A percentile compares a stretch with the other conserved stretches of the same genome.
phyloP scores from a whole-genome alignment of 2,113 vertebrate genomes.

The Atractosteus spatula region DNA sequence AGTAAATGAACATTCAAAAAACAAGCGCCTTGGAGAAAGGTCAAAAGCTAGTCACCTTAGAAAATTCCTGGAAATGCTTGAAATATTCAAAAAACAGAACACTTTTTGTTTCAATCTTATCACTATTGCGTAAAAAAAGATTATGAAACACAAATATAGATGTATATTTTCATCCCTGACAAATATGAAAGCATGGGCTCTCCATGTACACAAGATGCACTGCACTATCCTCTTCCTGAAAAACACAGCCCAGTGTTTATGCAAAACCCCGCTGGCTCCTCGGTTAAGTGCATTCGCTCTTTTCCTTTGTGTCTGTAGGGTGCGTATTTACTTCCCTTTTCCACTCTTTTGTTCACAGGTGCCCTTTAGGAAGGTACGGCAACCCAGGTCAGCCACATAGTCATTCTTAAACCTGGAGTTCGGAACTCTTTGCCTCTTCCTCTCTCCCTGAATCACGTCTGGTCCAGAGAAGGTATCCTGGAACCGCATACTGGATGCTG shows the following conservation, averaged over 20 bases:
- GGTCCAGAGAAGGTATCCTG: slow-evolving; percentile 69
- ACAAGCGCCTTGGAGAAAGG: background rate
- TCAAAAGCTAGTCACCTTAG: background rate
- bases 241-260: background rate
- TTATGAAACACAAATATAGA: slow-evolving; percentile 1
- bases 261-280: no score
- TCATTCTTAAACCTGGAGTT: slow-evolving; percentile 73
- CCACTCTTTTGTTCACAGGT: slow-evolving; percentile 54
- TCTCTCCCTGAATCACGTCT: slow-evolving; percentile 59
- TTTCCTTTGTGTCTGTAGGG: no score
- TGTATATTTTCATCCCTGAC: background rate
- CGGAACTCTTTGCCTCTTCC: slow-evolving; percentile 69
- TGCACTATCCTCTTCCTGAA: background rate
- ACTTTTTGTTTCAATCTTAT: background rate
- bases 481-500: slow-evolving; percentile 75
- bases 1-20: background rate
- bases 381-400: slow-evolving; percentile 71
- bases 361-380: slow-evolving; percentile 58
- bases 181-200: no score
- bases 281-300: no score
- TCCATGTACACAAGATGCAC: background rate
- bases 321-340: slow-evolving; percentile 52
- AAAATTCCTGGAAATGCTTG: slow-evolving; percentile 2
- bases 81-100: background rate
- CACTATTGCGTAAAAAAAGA: background rate